Conservation (phyloP, 2,888 invertebrate genomes). For the Acanthosoma haemorrhoidale region DNA sequence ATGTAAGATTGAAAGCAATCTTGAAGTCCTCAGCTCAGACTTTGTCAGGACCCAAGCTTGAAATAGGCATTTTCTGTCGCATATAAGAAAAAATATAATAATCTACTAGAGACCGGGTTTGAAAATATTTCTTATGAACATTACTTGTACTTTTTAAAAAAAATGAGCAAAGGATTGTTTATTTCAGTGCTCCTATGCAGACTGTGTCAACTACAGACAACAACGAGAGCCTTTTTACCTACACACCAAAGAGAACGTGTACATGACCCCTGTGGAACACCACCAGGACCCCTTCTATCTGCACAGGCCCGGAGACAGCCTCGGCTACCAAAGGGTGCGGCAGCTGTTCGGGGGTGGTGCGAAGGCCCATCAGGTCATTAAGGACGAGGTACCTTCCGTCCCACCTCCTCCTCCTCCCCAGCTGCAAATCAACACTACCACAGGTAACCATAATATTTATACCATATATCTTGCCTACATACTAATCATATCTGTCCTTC, state of each 20-base stretch:
- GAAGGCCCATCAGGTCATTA: background rate
- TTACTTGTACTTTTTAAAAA: no score
- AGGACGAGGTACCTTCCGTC: constrained; percentile 41
- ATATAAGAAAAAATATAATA: no score
- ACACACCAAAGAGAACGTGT: constrained; percentile 72
- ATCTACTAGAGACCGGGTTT: no score
- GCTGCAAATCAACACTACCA: constrained; percentile 19
- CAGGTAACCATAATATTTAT: background rate
- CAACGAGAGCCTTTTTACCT: constrained; percentile 66
- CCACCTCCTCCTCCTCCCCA: constrained; percentile 26
- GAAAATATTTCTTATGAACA: no score
- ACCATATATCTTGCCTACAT: no score
- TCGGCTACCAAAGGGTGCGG: constrained; percentile 34
- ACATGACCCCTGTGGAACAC: constrained; percentile 71
- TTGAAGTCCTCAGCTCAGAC: no score
- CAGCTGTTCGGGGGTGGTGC: constrained; percentile 30
- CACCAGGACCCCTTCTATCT: constrained; percentile 74
- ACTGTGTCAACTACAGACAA: constrained; percentile 52
- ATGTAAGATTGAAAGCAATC: no score
- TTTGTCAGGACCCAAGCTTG: no score
- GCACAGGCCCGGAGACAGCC: constrained; percentile 48
- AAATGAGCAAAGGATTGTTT: no score
- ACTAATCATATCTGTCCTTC: no score
- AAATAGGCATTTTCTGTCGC: no score
- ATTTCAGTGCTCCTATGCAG: constrained; percentile 54